Evolutionary conservation across 2,888 invertebrate genomes (phyloP).

Genomic region (Merodon equestris): DNA sequence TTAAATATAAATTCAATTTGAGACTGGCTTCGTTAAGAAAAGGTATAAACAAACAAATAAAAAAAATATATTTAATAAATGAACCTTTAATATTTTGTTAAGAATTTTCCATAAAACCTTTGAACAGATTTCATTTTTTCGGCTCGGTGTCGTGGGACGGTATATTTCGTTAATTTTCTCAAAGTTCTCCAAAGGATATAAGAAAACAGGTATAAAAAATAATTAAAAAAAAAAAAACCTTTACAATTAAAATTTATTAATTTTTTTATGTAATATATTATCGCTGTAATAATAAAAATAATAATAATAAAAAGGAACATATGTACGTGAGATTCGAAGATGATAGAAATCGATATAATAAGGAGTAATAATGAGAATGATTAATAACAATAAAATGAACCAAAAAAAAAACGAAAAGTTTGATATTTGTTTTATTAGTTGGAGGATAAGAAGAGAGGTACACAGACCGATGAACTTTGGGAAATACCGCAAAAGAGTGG

Average conservation of each 20-base stretch:
- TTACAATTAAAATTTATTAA: slow-evolving; percentile 30
- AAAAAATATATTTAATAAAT: slow-evolving; percentile 37
- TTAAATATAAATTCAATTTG: slow-evolving; percentile 58
- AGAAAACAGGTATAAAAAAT: too few relatives aligned
- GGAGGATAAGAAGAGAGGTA: too few relatives aligned
- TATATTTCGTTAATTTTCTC: slow-evolving; percentile 14
- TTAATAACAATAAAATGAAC: too few relatives aligned
- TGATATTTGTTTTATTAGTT: too few relatives aligned
- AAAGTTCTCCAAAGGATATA: neutral
- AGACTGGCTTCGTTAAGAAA: slow-evolving; percentile 64
- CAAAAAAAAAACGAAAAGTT: too few relatives aligned
- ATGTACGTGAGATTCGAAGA: neutral
- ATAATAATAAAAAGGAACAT: slow-evolving; percentile 43
- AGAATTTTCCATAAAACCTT: slow-evolving; percentile 24
- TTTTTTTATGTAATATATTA: slow-evolving; percentile 66
- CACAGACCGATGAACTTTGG: too few relatives aligned
- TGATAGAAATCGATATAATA: neutral
- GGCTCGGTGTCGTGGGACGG: neutral
- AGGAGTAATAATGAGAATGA: too few relatives aligned
- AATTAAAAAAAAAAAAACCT: slow-evolving; percentile 8
- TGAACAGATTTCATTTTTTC: slow-evolving; percentile 3
- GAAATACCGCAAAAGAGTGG: too few relatives aligned
- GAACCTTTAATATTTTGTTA: slow-evolving; percentile 53
- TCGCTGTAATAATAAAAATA: slow-evolving; percentile 59
- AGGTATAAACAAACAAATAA: slow-evolving; percentile 6